Conservation (phyloP, 2,888 invertebrate genomes). For the Pterobdella sp. region DNA sequence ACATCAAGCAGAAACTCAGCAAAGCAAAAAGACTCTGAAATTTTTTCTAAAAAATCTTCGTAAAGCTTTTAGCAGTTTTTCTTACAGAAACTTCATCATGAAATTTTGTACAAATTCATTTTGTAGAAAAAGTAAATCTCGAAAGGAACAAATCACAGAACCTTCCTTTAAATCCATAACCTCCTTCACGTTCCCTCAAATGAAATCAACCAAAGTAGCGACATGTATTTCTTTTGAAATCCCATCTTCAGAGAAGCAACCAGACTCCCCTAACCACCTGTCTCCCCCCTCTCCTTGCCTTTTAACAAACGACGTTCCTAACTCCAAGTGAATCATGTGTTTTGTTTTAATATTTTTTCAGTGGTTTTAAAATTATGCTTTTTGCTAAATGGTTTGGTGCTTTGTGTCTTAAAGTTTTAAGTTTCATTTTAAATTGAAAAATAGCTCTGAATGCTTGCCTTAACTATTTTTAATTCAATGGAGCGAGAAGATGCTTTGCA, state of each 20-base stretch:
- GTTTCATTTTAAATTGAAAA: too few species aligned
- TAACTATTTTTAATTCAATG: too few species aligned
- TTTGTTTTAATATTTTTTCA: too few species aligned
- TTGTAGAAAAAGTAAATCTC: too few species aligned
- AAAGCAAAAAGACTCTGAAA: not conserved
- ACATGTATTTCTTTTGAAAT: not conserved
- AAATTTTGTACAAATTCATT: not conserved
- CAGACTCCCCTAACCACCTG: not conserved
- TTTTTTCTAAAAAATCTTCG: not conserved
- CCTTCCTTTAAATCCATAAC: not conserved
- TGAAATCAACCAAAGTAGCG: not conserved
- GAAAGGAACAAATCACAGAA: not conserved
- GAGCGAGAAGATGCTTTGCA: too few species aligned
- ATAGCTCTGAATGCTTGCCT: too few species aligned
- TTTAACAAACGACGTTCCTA: too few species aligned
- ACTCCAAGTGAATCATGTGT: too few species aligned
- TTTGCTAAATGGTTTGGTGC: too few species aligned
- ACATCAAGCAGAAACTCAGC: too few species aligned
- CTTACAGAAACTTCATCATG: not conserved
- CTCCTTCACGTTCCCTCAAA: slow-evolving; percentile 5
- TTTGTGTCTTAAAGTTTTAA: too few species aligned
- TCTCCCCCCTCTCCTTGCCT: not conserved
- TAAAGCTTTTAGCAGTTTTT: not conserved
- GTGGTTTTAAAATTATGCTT: too few species aligned
- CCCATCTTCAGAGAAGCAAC: not conserved